These are phyloP conservation scores for Eulemur mongoz DNA, from an alignment of 2,797 vertebrate genomes.

Conservation along the genomic window DNA sequence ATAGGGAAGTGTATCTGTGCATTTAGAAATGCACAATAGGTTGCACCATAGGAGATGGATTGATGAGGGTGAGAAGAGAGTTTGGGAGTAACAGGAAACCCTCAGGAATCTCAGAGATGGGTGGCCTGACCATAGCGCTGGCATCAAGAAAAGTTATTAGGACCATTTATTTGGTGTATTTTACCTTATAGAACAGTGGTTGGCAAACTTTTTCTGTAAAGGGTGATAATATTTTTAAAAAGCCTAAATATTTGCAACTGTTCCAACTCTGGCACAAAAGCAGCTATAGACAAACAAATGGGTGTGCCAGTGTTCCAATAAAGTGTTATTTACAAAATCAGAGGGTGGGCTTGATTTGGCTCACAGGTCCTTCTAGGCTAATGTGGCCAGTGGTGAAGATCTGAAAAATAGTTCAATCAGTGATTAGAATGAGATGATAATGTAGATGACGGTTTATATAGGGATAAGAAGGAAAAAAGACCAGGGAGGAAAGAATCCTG, in stretches of 20 bases:
- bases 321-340: constrained; percentile 9
- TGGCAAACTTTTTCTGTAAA: background rate
- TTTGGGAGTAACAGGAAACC: background rate
- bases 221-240: background rate
- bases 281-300: background rate
- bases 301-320: background rate
- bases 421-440: background rate
- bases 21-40: background rate
- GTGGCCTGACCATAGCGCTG: background rate
- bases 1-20: background rate
- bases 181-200: background rate
- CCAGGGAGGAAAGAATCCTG: background rate
- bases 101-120: background rate
- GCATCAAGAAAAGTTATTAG: background rate
- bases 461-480: background rate
- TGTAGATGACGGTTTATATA: background rate
- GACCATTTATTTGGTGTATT: background rate
- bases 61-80: background rate
- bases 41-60: background rate
- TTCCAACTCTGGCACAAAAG: background rate
- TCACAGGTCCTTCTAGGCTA: background rate
- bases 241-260: background rate
- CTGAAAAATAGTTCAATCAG: background rate
- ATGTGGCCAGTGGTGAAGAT: constrained; percentile 16
- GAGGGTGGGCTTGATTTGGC: background rate